Base-by-base conservation (phyloP, 2,797 vertebrate species). In the Muscicapa comitata region DNA sequence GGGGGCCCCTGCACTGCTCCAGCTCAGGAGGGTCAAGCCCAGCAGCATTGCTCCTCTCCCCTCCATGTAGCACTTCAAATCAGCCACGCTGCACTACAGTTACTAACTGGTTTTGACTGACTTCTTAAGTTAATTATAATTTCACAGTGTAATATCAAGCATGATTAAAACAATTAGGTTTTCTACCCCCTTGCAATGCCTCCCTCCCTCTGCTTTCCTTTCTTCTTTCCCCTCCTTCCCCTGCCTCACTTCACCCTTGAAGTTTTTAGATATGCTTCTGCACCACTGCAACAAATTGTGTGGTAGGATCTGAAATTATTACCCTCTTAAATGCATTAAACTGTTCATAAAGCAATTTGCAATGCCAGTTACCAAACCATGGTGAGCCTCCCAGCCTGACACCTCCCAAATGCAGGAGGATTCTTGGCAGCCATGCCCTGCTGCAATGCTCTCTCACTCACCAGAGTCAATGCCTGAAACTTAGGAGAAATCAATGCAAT, bases 61-160 rank as follows among this genome's bases (percentile, higher is more conserved):
- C 73, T 88, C 85, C n/a, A 0, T 1, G 5, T 1, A 94, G 62
- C 84, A 51, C 92, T 94, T 91, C 79, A 90, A 88, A 93, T 78
- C 92, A 96, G 77, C 51, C 63, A 48, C 59, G 23, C 53, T 90
- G 76, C 71, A 61, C 92, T 77, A 31, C 81, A 76, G 71, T 91
- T 97, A 96, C 91, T 96, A 95, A 93, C 93, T 76, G 91, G 68
- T 92, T 97, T 97, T 97, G 94, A 95, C 76, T 92, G 93, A 97
- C 79, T 97, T 97, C 93, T 94, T 83, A 91, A 97, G 93, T 94
- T 96, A 97, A 96, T 96, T 96, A 83, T 86, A 93, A 96, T 96
- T 97, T 96, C 95, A 95, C 90, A 95, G 87, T 75, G 91, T 84
- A 96, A 87, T 94, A 97, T 92, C 95, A 97, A 94, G 91, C 89